Percentiles rank a stretch among this genome's conserved stretches.
phyloP scores from a whole-genome alignment of 2,888 invertebrate species.

The Dione vanillae region DNA sequence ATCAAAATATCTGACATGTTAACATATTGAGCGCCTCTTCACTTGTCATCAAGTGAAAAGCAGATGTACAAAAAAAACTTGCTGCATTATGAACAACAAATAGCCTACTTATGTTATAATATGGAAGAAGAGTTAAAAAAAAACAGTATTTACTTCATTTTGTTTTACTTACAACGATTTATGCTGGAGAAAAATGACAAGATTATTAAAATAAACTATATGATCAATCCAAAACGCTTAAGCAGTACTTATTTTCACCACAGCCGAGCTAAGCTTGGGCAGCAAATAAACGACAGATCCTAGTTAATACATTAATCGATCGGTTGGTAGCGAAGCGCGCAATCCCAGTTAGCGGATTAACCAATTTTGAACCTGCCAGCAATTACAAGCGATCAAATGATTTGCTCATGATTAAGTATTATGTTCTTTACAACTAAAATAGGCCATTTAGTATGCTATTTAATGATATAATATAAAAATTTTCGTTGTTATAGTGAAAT shows the following conservation, averaged over 20 bases:
- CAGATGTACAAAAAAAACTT: too few species aligned
- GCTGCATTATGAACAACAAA: too few species aligned
- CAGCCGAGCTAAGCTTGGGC: constrained; percentile 12
- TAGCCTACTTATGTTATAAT: too few species aligned
- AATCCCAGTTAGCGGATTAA: constrained; percentile 34
- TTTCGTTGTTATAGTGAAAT: too few species aligned
- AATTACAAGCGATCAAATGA: constrained; percentile 37
- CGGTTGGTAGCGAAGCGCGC: constrained; percentile 28
- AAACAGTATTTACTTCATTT: too few species aligned
- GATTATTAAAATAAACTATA: not conserved
- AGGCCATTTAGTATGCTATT: not conserved
- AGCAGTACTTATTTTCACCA: constrained; percentile 18
- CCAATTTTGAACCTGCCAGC: constrained; percentile 35
- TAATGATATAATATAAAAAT: not conserved
- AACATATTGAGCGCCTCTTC: too few species aligned
- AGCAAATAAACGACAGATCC: constrained; percentile 37
- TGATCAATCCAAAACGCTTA: constrained; percentile 9
- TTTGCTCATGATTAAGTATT: constrained; percentile 27
- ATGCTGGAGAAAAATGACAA: not conserved
- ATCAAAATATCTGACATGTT: too few species aligned
- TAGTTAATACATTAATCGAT: constrained; percentile 43
- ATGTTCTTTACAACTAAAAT: constrained; percentile 10
- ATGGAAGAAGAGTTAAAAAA: too few species aligned
- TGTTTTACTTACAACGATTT: not conserved
- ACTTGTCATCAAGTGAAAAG: too few species aligned